A percentile compares a stretch with the other conserved stretches of the same genome.
Conservation (phyloP, 2,113 vertebrate species). For the Rhegmatorhina hoffmannsi region DNA sequence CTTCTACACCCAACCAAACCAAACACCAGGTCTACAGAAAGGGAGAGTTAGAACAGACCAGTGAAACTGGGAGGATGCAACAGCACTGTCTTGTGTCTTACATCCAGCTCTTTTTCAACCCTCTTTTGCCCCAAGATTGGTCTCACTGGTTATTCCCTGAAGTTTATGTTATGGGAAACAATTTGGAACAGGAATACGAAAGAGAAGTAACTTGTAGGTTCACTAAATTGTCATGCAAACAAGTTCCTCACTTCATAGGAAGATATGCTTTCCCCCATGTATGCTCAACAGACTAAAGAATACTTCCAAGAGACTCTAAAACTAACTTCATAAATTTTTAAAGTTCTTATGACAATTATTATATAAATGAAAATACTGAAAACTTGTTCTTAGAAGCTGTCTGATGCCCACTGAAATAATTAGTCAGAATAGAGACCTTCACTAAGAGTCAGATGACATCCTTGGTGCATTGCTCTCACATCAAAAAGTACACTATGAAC, state of each 20-base stretch:
- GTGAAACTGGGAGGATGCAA: neutral
- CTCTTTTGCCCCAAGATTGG: neutral
- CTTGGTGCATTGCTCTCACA: neutral
- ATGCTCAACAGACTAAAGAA: neutral
- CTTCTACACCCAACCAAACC: neutral
- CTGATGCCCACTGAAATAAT: neutral
- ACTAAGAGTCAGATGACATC: neutral
- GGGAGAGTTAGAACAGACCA: neutral
- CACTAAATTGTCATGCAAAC: neutral
- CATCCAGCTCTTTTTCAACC: neutral
- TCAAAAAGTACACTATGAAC: neutral
- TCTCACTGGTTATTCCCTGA: neutral
- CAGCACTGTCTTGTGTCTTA: neutral
- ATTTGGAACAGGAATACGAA: neutral
- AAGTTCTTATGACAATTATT: neutral
- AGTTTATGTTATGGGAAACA: neutral
- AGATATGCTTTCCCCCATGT: neutral
- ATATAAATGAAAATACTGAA: neutral
- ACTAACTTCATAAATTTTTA: neutral
- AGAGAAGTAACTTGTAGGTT: neutral
- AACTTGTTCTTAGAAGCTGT: neutral
- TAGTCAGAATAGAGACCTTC: neutral
- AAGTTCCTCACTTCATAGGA: neutral
- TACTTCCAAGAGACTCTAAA: neutral
- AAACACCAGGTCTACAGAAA: neutral